These are phyloP conservation scores for Brachypalpus laphriformis DNA, from an alignment of 2,888 invertebrate species.

Conservation along the genomic window DNA sequence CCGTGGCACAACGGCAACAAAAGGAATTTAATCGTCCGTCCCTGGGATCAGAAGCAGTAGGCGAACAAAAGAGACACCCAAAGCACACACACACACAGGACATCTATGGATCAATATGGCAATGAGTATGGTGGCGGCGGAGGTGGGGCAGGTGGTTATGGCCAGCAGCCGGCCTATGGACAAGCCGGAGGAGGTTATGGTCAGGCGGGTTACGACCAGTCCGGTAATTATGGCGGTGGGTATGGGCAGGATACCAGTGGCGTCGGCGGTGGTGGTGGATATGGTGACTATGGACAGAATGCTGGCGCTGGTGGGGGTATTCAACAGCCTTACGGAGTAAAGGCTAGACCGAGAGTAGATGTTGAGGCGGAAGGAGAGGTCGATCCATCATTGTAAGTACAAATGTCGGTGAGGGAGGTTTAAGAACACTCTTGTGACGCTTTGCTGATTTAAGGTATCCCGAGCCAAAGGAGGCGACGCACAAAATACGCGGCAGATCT, in stretches of 20 bases:
- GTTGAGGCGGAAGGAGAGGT: conserved; percentile 93
- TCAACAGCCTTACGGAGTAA: conserved; percentile 77
- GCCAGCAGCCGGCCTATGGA: conserved; percentile 75
- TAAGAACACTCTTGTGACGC: background rate
- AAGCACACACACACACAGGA: background rate
- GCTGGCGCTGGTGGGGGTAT: conserved; percentile 39
- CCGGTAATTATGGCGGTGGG: conserved; percentile 71
- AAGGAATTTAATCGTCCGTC: conserved; percentile 59
- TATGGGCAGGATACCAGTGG: conserved; percentile 70
- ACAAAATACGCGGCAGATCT: conserved; percentile 93
- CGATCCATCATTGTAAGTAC: conserved; percentile 88
- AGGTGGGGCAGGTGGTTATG: conserved; percentile 76
- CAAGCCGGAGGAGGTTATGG: conserved; percentile 58
- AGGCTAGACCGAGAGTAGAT: conserved; percentile 89
- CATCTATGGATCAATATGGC: conserved; percentile 78
- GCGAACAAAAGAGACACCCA: no score
- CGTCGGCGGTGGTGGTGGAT: no score
- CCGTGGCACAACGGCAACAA: conserved; percentile 33
- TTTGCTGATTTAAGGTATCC: conserved; percentile 86
- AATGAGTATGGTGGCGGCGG: conserved; percentile 77
- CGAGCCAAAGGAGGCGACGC: conserved; percentile 93
- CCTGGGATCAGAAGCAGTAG: conserved; percentile 20
- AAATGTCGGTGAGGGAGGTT: background rate
- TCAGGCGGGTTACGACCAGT: conserved; percentile 72
- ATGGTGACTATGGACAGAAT: conserved; percentile 53